Base-by-base conservation (phyloP, 2,113 vertebrate species). In the Anarrhichthys ocellatus region DNA sequence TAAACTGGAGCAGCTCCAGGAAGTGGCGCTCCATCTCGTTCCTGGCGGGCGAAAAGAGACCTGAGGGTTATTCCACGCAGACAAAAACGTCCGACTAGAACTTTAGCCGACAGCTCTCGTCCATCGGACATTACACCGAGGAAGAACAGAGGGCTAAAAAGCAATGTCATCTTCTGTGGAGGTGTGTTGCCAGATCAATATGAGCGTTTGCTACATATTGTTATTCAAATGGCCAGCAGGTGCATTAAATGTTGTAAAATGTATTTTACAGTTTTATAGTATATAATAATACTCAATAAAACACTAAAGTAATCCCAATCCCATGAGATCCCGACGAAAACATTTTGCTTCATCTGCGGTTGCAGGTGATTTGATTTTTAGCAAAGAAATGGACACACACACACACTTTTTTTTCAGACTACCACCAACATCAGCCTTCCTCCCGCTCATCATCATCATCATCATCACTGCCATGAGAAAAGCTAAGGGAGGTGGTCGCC, bases 21-120 rank as follows among this genome's bases (percentile, higher is more conserved):
- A 99, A 99, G 87, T 99, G 97, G 42, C 98, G 96, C 92, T 99
- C 98, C 89, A 99, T 95, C 88, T 99, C 98, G 22, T 99, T 99
- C 98, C 98, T 99, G 80, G 2, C 52, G 18, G 40, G 14, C 0
- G 56, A 61, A 63, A 22, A 74, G 64, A 85, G 1, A 67, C 22
- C 36, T 0, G 15, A 29, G 9, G 44, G 32, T 86, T 81, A 88
- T 3, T 70, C 9, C 24, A 24, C 13, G 56, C 14, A 6, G 18
- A 4, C 4, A 34, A 42, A 50, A 44, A 74, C 50, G 0, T 13
- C 18, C 8, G 13, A 8, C 22, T 1, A 6, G 4, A 50, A 29
- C 9, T 0, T 46, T 1, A 29, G 32, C 40, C 10, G 11, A 50
- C 2, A 1, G 32, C 27, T 36, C 17, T 17, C 10, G 4, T 17